Percentiles rank a stretch among this genome's conserved stretches.
These are phyloP conservation scores for Megamerina dolium DNA, from an alignment of 2,888 invertebrate species.

Conservation along the genomic window DNA sequence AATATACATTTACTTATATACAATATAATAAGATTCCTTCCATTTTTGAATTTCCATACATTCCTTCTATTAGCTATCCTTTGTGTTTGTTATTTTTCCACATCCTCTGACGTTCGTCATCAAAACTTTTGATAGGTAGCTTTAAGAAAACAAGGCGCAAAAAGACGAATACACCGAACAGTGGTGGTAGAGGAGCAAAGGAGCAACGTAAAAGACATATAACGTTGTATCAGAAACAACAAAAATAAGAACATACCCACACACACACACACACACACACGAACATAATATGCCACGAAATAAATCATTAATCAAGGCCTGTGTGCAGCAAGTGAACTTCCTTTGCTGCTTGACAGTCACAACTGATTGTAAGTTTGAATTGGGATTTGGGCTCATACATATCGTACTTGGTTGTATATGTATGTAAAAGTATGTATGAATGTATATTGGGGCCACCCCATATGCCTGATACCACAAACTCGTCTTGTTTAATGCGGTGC, in stretches of 20 bases:
- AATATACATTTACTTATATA: too few species aligned
- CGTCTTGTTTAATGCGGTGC: conserved; percentile 2
- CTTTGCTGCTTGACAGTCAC: conserved; percentile 46
- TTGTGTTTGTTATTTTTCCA: conserved; percentile 2
- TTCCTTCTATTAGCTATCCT: neutral
- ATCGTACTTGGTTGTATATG: too few species aligned
- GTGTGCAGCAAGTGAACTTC: conserved; percentile 48
- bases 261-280: conserved; percentile 11
- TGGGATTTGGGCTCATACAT: conserved; percentile 38
- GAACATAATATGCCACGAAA: conserved; percentile 42
- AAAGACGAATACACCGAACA: conserved; percentile 9
- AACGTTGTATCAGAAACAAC: conserved; percentile 2
- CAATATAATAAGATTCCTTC: conserved; percentile 7
- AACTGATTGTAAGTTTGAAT: conserved; percentile 45
- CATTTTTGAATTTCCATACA: neutral
- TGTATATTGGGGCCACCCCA: conserved; percentile 25
- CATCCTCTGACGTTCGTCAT: conserved; percentile 6
- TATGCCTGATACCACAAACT: too few species aligned
- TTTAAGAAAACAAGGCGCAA: conserved; percentile 26
- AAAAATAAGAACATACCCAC: conserved; percentile 11
- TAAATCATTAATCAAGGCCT: conserved; percentile 49
- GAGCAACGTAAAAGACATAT: conserved; percentile 2
- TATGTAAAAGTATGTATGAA: too few species aligned
- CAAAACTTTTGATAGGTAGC: conserved; percentile 28
- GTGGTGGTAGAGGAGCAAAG: too few species aligned